Evolutionary conservation across 2,888 invertebrate genomes (phyloP).

Genomic region (Agrotis puta): DNA sequence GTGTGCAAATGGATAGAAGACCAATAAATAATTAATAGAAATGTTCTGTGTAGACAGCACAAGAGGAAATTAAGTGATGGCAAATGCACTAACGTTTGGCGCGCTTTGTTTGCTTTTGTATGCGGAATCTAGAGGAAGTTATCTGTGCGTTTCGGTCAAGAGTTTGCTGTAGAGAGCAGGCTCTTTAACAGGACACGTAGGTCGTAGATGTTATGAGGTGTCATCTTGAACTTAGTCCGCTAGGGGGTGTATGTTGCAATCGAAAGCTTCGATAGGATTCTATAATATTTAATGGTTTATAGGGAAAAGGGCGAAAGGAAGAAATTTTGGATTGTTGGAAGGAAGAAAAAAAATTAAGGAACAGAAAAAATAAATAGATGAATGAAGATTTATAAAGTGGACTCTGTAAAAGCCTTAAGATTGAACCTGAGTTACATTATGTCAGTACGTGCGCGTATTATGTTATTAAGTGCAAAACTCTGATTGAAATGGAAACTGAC

Average conservation of each 20-base stretch:
- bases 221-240: constrained; percentile 18
- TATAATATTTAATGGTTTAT: background rate
- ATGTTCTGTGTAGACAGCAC: too few relatives aligned
- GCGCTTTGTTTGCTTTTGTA: too few relatives aligned
- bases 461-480: background rate
- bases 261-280: background rate
- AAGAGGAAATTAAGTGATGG: too few relatives aligned
- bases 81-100: too few relatives aligned
- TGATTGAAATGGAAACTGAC: background rate
- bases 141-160: constrained; percentile 32
- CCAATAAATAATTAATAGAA: too few relatives aligned
- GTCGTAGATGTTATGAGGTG: constrained; percentile 24
- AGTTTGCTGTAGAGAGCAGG: constrained; percentile 29
- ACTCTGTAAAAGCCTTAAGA: background rate
- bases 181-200: constrained; percentile 44
- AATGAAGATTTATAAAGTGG: background rate
- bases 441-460: background rate
- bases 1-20: too few relatives aligned
- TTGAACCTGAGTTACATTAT: background rate
- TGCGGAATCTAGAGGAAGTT: too few relatives aligned
- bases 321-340: too few relatives aligned
- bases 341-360: background rate
- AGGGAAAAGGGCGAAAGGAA: background rate
- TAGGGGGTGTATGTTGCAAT: constrained; percentile 18
- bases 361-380: background rate